phyloP scores from a whole-genome alignment of 2,888 invertebrate species.

The Polymixis lichenea region DNA sequence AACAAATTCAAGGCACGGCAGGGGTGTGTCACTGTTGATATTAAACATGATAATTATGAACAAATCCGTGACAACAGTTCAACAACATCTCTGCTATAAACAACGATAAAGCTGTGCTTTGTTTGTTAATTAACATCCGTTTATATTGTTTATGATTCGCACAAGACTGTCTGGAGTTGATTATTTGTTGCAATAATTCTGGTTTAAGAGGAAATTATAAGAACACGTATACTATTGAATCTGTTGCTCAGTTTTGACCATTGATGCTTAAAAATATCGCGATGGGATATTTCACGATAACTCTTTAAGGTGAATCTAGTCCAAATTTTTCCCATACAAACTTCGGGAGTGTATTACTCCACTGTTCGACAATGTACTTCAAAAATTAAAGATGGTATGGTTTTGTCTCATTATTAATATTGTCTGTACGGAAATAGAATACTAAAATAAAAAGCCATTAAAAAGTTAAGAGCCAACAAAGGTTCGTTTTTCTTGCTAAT shows the following conservation, averaged over 20 bases:
- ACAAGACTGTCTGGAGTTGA: slow-evolving; percentile 4
- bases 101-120: slow-evolving; percentile 35
- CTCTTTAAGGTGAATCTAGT: too few relatives aligned
- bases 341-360: too few relatives aligned
- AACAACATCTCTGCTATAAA: slow-evolving; percentile 57
- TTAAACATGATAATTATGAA: slow-evolving; percentile 49
- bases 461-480: too few relatives aligned
- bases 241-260: neutral
- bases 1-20: slow-evolving; percentile 46
- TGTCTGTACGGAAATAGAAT: too few relatives aligned
- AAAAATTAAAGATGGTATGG: too few relatives aligned
- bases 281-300: too few relatives aligned
- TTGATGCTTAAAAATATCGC: neutral
- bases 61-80: slow-evolving; percentile 50
- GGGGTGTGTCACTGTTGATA: slow-evolving; percentile 59
- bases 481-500: too few relatives aligned
- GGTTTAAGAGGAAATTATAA: neutral
- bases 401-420: too few relatives aligned
- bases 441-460: too few relatives aligned
- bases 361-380: too few relatives aligned
- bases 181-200: slow-evolving; percentile 1
- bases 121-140: slow-evolving; percentile 46
- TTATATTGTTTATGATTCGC: slow-evolving; percentile 29
- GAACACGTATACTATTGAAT: neutral
- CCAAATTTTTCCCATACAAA: too few relatives aligned